Percentiles rank a stretch among this genome's conserved stretches.
These are phyloP conservation scores for Drosophila kambysellisi DNA, from an alignment of 2,888 invertebrate genomes.

Conservation along the genomic window DNA sequence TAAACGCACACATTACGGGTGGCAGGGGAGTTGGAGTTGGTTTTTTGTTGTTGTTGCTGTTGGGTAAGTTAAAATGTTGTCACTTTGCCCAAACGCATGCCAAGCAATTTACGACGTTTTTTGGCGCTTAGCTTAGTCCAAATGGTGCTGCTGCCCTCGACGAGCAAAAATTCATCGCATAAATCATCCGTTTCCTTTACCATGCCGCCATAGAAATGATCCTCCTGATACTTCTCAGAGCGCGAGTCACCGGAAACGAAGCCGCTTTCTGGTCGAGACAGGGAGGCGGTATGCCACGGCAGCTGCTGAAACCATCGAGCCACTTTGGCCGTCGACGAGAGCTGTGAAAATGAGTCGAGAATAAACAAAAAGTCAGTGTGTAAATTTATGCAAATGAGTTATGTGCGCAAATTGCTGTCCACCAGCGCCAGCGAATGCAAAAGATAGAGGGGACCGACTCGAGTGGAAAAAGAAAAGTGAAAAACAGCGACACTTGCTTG, in stretches of 20 bases:
- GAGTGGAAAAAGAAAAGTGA: conserved; percentile 45
- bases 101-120: conserved; percentile 89
- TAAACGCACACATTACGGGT: conserved; percentile 76
- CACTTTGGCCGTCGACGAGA: conserved; percentile 91
- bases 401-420: conserved; percentile 78
- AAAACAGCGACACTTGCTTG: conserved; percentile 67
- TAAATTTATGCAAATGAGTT: conserved; percentile 81
- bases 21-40: conserved; percentile 7
- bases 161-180: conserved; percentile 88
- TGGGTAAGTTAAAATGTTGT: conserved; percentile 87
- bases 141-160: conserved; percentile 89
- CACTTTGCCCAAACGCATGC: conserved; percentile 89
- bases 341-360: conserved; percentile 85
- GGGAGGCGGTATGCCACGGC: conserved; percentile 86
- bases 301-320: conserved; percentile 93
- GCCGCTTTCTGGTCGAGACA: conserved; percentile 91
- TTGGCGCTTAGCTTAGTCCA: conserved; percentile 89
- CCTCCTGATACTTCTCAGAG: conserved; percentile 86
- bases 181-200: conserved; percentile 84
- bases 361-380: conserved; percentile 65
- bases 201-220: conserved; percentile 82
- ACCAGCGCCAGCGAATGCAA: conserved; percentile 31
- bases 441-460: not conserved
- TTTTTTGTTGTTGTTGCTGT: not conserved
- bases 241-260: conserved; percentile 89